Evolutionary conservation across 2,888 invertebrate species (phyloP), one percentile per base, ranked within the genome.

Genomic region (Deroplatys truncata): DNA sequence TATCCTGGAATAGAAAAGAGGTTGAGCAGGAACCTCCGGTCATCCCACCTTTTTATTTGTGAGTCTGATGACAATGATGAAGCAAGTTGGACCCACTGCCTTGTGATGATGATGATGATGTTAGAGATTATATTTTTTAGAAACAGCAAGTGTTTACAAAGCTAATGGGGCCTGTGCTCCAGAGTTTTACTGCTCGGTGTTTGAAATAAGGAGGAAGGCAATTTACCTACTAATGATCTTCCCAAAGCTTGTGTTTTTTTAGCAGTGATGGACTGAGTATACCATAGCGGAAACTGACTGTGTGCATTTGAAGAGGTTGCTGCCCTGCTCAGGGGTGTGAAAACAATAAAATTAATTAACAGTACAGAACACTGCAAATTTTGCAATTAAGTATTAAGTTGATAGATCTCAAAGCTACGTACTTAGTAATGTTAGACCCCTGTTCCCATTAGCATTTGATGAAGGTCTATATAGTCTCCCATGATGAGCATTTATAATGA

Each of bases 51-150:
- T 43, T 87, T 87, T 82, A 35, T 87, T 87, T 83, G n/a, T 35
- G 56, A 72, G 56, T 72, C 56, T 72, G 56, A 72, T 72, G 56
- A 72, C 56, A 72, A 72, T 72, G 56, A 72, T 35, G 83, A 87
- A 43, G 83, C 28, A 87, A 87, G 87, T 87, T 87, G 88, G 89
- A 88, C 90, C 82, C 89, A 87, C 87, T 87, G 87, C 87, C 87
- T 87, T 87, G 87, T 87, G 87, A 87, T 87, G 88, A 84, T 90
- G 88, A 72, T 87, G 87, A 87, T 87, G 88, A 84, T 90, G 89
- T 88, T 90, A 90, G 88, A 90, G 90, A 90, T 89, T 90, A 89
- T 90, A 90, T 90, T 90, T 90, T 89, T 90, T 90, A 88, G 88
- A 90, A 84, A 88, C 87, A 84, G 89, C 89, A 89, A 88, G 90